Conservation (phyloP, 2,797 vertebrate genomes). For the Bradypus variegatus region DNA sequence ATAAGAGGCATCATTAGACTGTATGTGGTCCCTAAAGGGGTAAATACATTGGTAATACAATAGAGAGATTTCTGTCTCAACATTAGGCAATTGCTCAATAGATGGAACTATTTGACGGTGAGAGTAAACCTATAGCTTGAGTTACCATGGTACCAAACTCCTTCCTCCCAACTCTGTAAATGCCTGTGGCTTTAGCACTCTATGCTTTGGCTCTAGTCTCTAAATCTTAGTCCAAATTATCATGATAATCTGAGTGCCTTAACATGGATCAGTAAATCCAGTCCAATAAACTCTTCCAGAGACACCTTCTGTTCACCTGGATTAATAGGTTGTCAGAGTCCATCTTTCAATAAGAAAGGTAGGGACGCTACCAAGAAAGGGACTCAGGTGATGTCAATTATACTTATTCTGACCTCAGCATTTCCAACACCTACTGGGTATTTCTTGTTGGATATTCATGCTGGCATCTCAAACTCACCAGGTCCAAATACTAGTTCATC, state of each 20-base stretch:
- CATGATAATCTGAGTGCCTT: neutral
- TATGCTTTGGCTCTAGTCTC: neutral
- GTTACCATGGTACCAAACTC: neutral
- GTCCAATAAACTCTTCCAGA: neutral
- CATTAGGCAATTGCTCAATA: neutral
- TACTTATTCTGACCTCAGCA: neutral
- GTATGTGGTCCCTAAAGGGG: neutral
- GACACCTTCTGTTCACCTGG: neutral
- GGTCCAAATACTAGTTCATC: neutral
- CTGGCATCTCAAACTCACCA: neutral
- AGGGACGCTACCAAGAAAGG: neutral
- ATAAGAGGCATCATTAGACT: neutral
- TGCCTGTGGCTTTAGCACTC: neutral
- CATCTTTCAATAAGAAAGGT: neutral
- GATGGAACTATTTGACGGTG: neutral
- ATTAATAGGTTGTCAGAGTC: neutral
- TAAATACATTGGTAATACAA: neutral
- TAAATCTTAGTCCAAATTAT: neutral
- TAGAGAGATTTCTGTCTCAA: neutral
- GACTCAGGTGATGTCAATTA: neutral
- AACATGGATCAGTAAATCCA: neutral
- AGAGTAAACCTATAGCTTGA: neutral
- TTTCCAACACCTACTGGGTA: neutral
- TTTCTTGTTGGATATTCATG: neutral
- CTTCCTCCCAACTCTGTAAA: neutral